Conservation (phyloP, 2,797 vertebrate genomes). For the Ara ararauna region DNA sequence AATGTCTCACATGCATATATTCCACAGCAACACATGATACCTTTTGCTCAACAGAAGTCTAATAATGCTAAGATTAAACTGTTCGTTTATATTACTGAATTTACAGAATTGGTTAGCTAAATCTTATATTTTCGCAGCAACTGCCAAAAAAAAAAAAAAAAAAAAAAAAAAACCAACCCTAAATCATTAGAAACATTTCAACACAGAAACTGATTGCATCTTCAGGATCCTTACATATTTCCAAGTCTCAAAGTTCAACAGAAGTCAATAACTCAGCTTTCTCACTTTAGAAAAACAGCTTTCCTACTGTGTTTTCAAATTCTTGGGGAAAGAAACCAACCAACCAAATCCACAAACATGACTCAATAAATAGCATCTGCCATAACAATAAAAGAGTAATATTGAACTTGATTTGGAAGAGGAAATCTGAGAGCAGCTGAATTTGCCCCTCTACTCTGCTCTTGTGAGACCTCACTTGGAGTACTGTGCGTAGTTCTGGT, state of each 20-base stretch:
- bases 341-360: background rate
- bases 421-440: background rate
- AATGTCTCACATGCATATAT: background rate
- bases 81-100: background rate
- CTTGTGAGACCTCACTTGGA: too few relatives aligned
- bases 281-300: background rate
- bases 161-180: background rate
- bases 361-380: background rate
- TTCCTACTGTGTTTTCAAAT: background rate
- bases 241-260: slow-evolving; percentile 1
- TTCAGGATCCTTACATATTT: slow-evolving; percentile 1
- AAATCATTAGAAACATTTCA: slow-evolving; percentile 14
- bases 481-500: too few relatives aligned
- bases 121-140: slow-evolving; percentile 7
- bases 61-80: background rate
- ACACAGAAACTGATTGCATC: background rate
- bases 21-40: background rate
- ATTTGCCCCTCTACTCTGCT: too few relatives aligned
- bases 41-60: slow-evolving; percentile 48
- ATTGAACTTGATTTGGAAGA: slow-evolving; percentile 37
- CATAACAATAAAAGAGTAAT: background rate
- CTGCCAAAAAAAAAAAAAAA: background rate
- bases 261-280: background rate
- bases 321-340: background rate
- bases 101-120: slow-evolving; percentile 22